Evolutionary conservation across 1,140 invertebrate genomes (phyloP), one percentile per base, ranked within the genome.

Genomic region (Penaeus indicus): DNA sequence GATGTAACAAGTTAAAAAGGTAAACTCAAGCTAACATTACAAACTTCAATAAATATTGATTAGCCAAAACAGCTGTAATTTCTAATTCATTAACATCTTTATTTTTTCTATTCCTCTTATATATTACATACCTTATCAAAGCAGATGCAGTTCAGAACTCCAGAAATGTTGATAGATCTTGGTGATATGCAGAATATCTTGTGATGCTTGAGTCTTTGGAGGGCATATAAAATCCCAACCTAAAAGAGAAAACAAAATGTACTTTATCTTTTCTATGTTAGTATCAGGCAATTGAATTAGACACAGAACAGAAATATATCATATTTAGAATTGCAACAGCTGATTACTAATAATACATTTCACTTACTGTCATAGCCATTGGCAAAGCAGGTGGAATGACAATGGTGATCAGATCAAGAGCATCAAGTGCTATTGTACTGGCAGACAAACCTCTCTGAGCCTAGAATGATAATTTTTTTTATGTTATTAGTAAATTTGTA

Each of bases 381-480:
- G 97, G 97, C 18, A 98, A 92, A 7, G 97, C 97, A 11, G 98
- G 98, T 10, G 98, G 98, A 11, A 99, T 97, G 1, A 98, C 97
- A 81, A 99, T 98, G 0, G 98, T 99, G 16, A 99, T 96, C 60
- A 99, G 95, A 93, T 99, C 98, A 75, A 99, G 93, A 2, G 97
- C 93, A 89, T 94, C 93, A 18, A 94, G 84, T 38, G 93, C 91
- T 63, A 94, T 94, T 32, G 92, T 83, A 54, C 85, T 72, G 16
- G 91, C n/a, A 42, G 89, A 62, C 82, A 92, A 84, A 7, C 92
- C 92, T 72, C 91, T 89, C 32, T 88, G 77, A 72, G 91, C 80
- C 91, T 93, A 91, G 77, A 92, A 91, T 69, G 89, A 77, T 78
- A 91, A 84, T 79, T 90, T 22, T 85, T 91, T 91, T 47, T 27